Conservation (phyloP, 2,113 vertebrate genomes). For the Nibea albiflora region DNA sequence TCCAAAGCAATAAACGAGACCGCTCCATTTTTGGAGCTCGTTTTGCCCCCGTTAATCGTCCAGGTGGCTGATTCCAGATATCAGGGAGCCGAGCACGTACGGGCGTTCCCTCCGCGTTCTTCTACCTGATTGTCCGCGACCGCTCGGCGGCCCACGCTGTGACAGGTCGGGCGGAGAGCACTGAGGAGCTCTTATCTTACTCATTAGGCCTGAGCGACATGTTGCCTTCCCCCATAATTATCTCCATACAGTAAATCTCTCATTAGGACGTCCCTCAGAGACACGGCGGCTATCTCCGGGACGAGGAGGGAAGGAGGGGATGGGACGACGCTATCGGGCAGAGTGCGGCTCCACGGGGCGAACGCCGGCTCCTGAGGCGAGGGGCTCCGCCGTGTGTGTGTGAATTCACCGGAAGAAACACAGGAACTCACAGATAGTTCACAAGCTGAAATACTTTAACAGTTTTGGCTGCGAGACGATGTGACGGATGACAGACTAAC, state of each 20-base stretch:
- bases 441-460: neutral
- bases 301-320: slow-evolving; percentile 35
- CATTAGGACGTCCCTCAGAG: slow-evolving; percentile 72
- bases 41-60: slow-evolving; percentile 57
- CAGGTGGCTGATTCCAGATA: slow-evolving; percentile 69
- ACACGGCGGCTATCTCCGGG: slow-evolving; percentile 33
- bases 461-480: slow-evolving; percentile 1
- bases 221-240: slow-evolving; percentile 71
- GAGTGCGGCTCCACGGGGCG: neutral
- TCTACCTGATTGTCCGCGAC: slow-evolving; percentile 61
- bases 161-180: slow-evolving; percentile 47
- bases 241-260: slow-evolving; percentile 78
- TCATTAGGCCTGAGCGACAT: slow-evolving; percentile 73
- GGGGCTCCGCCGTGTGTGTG: neutral
- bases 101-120: slow-evolving; percentile 50
- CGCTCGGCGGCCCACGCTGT: slow-evolving; percentile 49
- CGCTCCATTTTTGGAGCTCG: slow-evolving; percentile 56
- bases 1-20: slow-evolving; percentile 77
- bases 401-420: neutral
- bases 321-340: slow-evolving; percentile 3
- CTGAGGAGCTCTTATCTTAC: slow-evolving; percentile 77
- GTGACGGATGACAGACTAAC: slow-evolving; percentile 9
- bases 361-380: neutral
- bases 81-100: slow-evolving; percentile 3
- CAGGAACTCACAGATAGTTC: neutral